Base-by-base conservation (phyloP, 1,140 invertebrate species). In the Drosophila triauraria region DNA sequence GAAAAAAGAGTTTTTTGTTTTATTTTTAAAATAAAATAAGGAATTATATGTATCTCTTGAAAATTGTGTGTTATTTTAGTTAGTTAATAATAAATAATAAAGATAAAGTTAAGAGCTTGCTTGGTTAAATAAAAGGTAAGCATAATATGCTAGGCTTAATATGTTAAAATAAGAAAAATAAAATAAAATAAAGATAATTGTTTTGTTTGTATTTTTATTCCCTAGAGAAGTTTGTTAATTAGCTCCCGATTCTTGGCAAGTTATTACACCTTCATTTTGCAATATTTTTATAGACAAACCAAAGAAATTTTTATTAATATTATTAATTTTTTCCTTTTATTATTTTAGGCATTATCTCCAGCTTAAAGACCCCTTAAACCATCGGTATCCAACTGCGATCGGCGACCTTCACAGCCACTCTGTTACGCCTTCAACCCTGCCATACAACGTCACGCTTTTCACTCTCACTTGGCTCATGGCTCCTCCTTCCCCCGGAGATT, bases 401-500 rank as follows among this genome's bases (percentile, higher is more conserved):
- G 30, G 23, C 23, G 4, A 44, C 35, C 25, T 57, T 27, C 40
- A 47, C 60, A 20, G 2, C 20, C 23, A 38, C 32, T 40, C 32
- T 40, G 53, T 59, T 53, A 35, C 46, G 61, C 25, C 35, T 48
- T 65, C 5, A 65, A 43, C 35, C 35, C 30, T 30, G 35, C 20
- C 27, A 25, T 15, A 38, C 38, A 35, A 65, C 40, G 42, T 62
- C 57, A 62, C 57, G 58, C 30, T 63, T 44, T 46, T 62, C 62
- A 64, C 62, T 61, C 57, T 43, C 57, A 44, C 20, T 61, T 25
- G 38, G 27, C 62, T 40, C 51, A 54, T 38, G 51, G 20, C 51
- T 44, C 35, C 20, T 42, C 13, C 40, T n/a, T 7, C 38, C 30
- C 2, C 51, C 8, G 51, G n/a, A 57, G 62, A 27, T 15, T 40